phyloP scores from a whole-genome alignment of 2,797 vertebrate genomes.

The Mus spretus region DNA sequence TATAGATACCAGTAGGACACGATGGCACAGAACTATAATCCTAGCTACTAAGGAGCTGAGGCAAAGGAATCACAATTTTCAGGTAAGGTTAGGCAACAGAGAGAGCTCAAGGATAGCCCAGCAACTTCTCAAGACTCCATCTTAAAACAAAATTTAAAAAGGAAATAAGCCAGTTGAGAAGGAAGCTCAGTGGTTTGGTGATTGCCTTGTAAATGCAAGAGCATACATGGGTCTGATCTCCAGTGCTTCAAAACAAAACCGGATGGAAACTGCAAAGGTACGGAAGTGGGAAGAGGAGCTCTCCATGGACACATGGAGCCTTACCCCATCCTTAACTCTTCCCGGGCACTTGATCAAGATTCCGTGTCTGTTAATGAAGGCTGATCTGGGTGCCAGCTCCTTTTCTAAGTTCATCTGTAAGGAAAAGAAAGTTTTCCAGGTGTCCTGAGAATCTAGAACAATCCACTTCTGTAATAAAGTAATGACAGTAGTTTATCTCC shows the following conservation, averaged over 20 bases:
- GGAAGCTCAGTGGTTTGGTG: background rate
- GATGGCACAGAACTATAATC: background rate
- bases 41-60: background rate
- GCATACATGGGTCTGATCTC: background rate
- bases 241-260: background rate
- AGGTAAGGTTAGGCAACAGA: background rate
- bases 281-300: no score
- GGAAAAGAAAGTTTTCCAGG: background rate
- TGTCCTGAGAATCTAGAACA: background rate
- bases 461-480: background rate
- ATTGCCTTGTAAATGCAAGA: background rate
- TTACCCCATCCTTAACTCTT: background rate
- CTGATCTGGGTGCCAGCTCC: background rate
- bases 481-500: background rate
- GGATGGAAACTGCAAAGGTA: background rate
- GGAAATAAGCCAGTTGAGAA: no score
- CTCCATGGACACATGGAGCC: background rate
- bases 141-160: background rate
- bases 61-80: background rate
- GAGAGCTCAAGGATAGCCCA: background rate
- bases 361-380: background rate
- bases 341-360: background rate
- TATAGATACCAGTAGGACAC: background rate
- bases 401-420: slow-evolving; percentile 44
- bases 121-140: background rate